Percentiles rank a stretch among this genome's conserved stretches.
These are phyloP conservation scores for Odontophorus gujanensis DNA, from an alignment of 2,113 vertebrate species.

Conservation along the genomic window DNA sequence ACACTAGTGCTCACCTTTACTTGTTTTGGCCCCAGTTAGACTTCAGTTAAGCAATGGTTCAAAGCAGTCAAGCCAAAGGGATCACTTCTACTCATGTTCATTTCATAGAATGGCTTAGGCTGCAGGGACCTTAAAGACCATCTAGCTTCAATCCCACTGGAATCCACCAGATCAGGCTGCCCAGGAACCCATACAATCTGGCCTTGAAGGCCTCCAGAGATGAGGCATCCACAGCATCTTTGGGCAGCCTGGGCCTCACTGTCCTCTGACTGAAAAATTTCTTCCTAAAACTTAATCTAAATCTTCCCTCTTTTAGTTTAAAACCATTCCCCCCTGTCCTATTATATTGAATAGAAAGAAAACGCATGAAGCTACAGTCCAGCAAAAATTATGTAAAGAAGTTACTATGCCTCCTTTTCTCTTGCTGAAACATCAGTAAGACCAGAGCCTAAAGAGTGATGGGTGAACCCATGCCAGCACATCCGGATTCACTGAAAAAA, in stretches of 20 bases:
- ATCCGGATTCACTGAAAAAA: neutral
- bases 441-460: neutral
- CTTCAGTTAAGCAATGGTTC: neutral
- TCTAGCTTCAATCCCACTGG: no score
- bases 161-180: no score
- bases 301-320: no score
- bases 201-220: no score
- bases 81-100: neutral
- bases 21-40: neutral
- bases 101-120: neutral
- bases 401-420: neutral
- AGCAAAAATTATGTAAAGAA: neutral
- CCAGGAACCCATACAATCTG: no score
- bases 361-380: neutral
- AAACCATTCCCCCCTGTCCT: no score
- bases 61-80: neutral
- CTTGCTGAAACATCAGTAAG: neutral
- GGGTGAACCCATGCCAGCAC: fast-evolving
- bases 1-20: neutral
- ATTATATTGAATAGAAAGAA: neutral
- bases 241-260: no score
- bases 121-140: no score
- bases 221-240: no score
- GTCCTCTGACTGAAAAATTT: no score
- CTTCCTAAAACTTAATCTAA: no score